phyloP scores from a whole-genome alignment of 2,888 invertebrate genomes.

The Phania funesta region DNA sequence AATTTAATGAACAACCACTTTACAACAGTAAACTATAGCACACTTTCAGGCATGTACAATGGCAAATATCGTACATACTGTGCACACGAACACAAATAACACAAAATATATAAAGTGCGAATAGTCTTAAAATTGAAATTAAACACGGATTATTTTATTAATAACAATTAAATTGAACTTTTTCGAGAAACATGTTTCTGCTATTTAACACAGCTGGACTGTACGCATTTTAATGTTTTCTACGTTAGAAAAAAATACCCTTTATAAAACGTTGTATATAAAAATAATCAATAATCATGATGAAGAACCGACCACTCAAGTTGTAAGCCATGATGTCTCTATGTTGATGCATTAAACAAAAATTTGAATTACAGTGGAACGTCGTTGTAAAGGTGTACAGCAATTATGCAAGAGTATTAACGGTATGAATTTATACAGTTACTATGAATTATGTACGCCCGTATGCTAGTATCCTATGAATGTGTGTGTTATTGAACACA shows the following conservation, averaged over 20 bases:
- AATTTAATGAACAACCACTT: slow-evolving; percentile 34
- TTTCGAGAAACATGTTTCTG: too few species aligned
- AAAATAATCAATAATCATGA: not conserved
- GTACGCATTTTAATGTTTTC: too few species aligned
- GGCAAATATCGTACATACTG: not conserved
- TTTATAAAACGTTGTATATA: too few species aligned
- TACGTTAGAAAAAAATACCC: too few species aligned
- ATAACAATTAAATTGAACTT: too few species aligned
- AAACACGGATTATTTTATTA: too few species aligned
- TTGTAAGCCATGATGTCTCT: not conserved
- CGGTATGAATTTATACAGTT: not conserved
- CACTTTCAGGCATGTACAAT: slow-evolving; percentile 8
- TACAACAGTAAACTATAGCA: slow-evolving; percentile 39
- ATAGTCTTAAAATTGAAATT: too few species aligned
- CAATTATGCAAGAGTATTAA: not conserved
- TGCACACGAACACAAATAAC: slow-evolving; percentile 7
- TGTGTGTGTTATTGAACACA: slow-evolving; percentile 5
- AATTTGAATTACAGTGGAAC: not conserved
- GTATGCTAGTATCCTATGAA: too few species aligned
- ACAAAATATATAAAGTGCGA: slow-evolving; percentile 12
- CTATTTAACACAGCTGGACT: too few species aligned
- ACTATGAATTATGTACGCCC: too few species aligned
- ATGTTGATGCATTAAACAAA: not conserved
- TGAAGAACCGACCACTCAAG: not conserved
- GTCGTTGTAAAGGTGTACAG: not conserved